Evolutionary conservation across 2,888 invertebrate genomes (phyloP).

Genomic region (Agonopterix arenella): DNA sequence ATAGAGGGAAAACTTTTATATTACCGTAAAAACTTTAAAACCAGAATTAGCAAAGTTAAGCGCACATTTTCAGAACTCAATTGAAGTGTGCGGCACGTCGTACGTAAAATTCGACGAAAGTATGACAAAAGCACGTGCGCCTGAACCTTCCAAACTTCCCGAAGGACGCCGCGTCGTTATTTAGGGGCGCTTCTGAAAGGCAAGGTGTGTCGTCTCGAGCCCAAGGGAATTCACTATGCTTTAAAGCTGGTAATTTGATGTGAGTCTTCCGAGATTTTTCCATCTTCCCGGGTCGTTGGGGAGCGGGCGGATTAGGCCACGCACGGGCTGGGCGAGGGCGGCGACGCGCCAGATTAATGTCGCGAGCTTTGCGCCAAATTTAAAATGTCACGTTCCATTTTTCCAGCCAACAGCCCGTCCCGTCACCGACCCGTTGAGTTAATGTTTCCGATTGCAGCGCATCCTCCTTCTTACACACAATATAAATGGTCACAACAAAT

Average conservation of each 20-base stretch:
- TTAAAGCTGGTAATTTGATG: slow-evolving; percentile 75
- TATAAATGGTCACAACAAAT: no score
- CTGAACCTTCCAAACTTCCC: slow-evolving; percentile 67
- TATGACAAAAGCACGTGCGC: slow-evolving; percentile 72
- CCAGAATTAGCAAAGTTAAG: slow-evolving; percentile 52
- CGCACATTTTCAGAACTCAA: slow-evolving; percentile 54
- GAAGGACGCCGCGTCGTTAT: slow-evolving; percentile 66
- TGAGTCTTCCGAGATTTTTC: slow-evolving; percentile 73
- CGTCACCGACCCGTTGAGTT: slow-evolving; percentile 48
- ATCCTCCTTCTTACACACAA: no score
- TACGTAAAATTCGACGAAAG: slow-evolving; percentile 67
- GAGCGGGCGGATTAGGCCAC: slow-evolving; percentile 67
- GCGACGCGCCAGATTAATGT: slow-evolving; percentile 72
- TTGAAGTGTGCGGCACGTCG: slow-evolving; percentile 67
- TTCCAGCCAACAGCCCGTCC: slow-evolving; percentile 56
- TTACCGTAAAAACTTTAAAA: slow-evolving; percentile 44
- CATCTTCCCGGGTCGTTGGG: slow-evolving; percentile 66
- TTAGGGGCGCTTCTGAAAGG: slow-evolving; percentile 68
- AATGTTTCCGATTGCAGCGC: slow-evolving; percentile 43
- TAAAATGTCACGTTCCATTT: slow-evolving; percentile 73
- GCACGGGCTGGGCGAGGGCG: slow-evolving; percentile 62
- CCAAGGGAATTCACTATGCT: slow-evolving; percentile 66
- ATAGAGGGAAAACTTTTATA: slow-evolving; percentile 13
- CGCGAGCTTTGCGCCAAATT: slow-evolving; percentile 69
- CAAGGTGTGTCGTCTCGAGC: slow-evolving; percentile 65